A percentile compares a stretch with the other conserved stretches of the same genome.
Conservation (phyloP, 2,113 vertebrate genomes). For the Notarius lentiginosus region DNA sequence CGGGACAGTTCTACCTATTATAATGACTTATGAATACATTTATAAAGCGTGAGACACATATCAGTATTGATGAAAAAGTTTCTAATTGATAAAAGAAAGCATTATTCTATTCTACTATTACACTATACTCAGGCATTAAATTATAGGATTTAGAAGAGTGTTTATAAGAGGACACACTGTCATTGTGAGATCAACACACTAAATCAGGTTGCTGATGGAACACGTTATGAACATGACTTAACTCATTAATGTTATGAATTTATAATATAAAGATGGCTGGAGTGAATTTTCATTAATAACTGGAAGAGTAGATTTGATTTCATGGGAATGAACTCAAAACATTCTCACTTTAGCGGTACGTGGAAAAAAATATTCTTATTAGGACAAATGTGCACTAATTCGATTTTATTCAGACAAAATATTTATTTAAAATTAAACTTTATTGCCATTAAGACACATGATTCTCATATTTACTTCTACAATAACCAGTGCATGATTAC, state of each 20-base stretch:
- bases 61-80: too few species aligned
- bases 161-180: too few species aligned
- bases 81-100: too few species aligned
- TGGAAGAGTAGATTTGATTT: background rate
- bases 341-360: background rate
- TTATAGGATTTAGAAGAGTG: too few species aligned
- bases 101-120: too few species aligned
- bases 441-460: conserved; percentile 33
- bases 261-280: background rate
- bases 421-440: background rate
- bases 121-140: too few species aligned
- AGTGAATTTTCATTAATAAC: background rate
- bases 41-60: background rate
- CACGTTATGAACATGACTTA: background rate
- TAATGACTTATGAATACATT: background rate
- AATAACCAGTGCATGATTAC: conserved; percentile 28
- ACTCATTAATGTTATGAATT: background rate
- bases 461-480: conserved; percentile 30
- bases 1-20: background rate
- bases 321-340: background rate
- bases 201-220: background rate
- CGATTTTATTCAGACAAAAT: background rate
- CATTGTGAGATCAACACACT: too few species aligned
- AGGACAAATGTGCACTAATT: background rate
- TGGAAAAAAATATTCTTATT: too few species aligned